Conservation (phyloP, 2,797 vertebrate genomes). For the Taeniopygia guttata region DNA sequence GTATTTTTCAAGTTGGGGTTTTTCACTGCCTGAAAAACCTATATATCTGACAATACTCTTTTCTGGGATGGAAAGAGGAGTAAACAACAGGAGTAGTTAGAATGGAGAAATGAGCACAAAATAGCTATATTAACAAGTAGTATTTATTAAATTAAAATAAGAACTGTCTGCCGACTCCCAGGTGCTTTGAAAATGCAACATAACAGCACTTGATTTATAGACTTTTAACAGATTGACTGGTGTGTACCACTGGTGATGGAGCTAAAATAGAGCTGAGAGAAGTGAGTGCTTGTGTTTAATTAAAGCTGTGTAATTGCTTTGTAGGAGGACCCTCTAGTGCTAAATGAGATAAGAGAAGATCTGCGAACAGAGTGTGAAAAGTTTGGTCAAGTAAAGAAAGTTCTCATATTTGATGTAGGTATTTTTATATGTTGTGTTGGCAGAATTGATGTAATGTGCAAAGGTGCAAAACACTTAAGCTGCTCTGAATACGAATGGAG, state of each 20-base stretch:
- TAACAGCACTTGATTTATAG: neutral
- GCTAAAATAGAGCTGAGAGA: neutral
- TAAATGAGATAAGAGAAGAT: conserved; percentile 96
- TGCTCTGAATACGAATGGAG: neutral
- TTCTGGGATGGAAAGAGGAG: neutral
- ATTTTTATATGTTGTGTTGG: neutral
- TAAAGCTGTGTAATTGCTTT: neutral
- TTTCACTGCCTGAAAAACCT: neutral
- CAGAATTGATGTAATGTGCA: neutral
- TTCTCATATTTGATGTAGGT: conserved; percentile 97
- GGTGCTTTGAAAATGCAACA: neutral
- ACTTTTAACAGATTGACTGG: neutral
- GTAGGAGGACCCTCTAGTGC: conserved; percentile 92
- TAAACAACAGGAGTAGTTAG: neutral
- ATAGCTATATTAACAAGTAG: neutral
- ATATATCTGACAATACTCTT: neutral
- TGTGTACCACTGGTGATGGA: neutral
- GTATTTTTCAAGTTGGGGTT: neutral
- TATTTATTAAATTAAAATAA: neutral
- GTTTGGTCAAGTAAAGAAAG: conserved; percentile 95
- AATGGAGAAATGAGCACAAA: neutral
- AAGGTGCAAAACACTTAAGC: neutral
- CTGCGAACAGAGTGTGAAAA: conserved; percentile 93
- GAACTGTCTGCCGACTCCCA: neutral
- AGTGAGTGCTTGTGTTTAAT: neutral